A percentile compares a stretch with the other conserved stretches of the same genome.
These are phyloP conservation scores for Meandrina meandrites DNA, from an alignment of 92 coral and sea anemone species.

Conservation along the genomic window DNA sequence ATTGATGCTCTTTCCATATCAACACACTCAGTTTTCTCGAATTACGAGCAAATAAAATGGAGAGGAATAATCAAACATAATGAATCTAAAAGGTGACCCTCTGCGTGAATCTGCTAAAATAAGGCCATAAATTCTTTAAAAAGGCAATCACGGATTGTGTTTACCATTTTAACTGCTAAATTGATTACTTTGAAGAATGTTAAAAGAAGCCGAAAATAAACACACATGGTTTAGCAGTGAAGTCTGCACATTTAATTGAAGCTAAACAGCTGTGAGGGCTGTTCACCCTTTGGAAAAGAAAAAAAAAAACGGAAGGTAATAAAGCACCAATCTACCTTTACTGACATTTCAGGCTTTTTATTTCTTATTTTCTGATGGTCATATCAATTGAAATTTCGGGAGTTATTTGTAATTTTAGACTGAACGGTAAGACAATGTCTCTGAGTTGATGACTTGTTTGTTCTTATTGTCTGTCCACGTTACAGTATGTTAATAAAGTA, in stretches of 20 bases:
- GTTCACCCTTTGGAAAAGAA: background rate
- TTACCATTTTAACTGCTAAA: background rate
- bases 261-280: background rate
- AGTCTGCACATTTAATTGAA: background rate
- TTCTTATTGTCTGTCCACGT: background rate
- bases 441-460: background rate
- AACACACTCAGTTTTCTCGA: background rate
- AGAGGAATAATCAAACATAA: background rate
- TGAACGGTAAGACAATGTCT: background rate
- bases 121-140: background rate
- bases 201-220: background rate
- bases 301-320: background rate
- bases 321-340: background rate
- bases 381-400: too few relatives aligned
- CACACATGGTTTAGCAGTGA: background rate
- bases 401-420: background rate
- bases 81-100: background rate
- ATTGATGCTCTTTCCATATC: background rate
- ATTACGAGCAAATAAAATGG: background rate
- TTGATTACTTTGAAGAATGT: background rate
- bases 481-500: background rate
- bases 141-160: background rate
- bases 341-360: background rate
- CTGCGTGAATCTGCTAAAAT: background rate
- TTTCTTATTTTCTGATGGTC: too few relatives aligned